Evolutionary conservation across 1,140 invertebrate species (phyloP), one percentile per base, ranked within the genome.

Genomic region (Laupala kohalensis): DNA sequence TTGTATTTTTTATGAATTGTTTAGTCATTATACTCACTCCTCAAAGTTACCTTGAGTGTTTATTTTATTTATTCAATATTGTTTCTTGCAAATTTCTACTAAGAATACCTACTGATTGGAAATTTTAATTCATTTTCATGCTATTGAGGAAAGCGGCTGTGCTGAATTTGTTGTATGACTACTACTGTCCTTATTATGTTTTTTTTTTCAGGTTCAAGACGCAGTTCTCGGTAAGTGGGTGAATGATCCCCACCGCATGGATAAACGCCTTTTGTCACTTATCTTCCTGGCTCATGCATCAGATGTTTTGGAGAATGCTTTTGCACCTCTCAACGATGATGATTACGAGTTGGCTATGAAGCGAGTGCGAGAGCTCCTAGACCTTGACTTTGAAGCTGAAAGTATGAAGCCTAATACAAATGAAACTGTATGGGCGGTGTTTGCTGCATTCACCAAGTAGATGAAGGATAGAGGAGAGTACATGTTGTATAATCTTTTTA

Each of bases 241-340:
- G 19, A 99, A 98, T 74, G 96, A 99, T 85, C 90, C 96, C 1
- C 95, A 98, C 76, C 89, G 96, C 71, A 99, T 99, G 89, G 96
- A 99, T 78, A 95, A 92, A 79, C 86, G 97, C 65, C 90, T 94
- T 74, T 81, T 99, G 74, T 90, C 96, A 25, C 84, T 99, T 67
- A 89, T 99, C 77, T 93, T 97, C 80, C 84, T 99, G 69, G 95
- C 97, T 25, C 96, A 99, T 81, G 94, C 96, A 19, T 97, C 96
- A 67, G 97, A 99, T 83, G 97, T 99, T 19, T 84, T 99, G 5
- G 98, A 99, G 84, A 99, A 99, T 83, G 98, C 98, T n/a, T 99
- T 99, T 84, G 95, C 94, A 25, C 96, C 97, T 2, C 85, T 99
- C 3, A 97, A 94, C 63, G 96, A 99, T 81, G 96, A 99, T 78